These are phyloP conservation scores for Scelioninae gen. 2 DNA, from an alignment of 2,888 invertebrate species.

Conservation along the genomic window DNA sequence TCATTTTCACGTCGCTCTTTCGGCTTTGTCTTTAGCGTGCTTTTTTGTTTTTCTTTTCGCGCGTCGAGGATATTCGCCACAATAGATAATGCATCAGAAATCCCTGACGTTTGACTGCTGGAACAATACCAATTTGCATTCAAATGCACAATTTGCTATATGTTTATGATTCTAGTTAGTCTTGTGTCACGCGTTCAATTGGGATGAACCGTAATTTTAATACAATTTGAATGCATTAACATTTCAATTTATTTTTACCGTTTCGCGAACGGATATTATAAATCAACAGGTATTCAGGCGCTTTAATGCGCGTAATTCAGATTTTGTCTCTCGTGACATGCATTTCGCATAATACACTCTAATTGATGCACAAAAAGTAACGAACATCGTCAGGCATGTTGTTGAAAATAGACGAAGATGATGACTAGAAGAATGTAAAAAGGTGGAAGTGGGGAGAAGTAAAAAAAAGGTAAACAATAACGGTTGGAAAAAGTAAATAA, in stretches of 20 bases:
- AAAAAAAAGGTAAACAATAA: no score
- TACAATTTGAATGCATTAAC: constrained; percentile 57
- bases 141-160: constrained; percentile 55
- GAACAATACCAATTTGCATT: constrained; percentile 61
- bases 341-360: neutral
- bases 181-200: constrained; percentile 50
- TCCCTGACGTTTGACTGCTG: constrained; percentile 60
- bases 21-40: constrained; percentile 37
- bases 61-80: constrained; percentile 33
- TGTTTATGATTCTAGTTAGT: constrained; percentile 53
- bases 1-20: constrained; percentile 32
- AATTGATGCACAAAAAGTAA: no score
- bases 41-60: constrained; percentile 21
- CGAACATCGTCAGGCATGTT: no score
- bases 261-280: constrained; percentile 41
- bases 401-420: no score
- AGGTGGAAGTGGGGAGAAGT: no score
- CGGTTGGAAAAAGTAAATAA: no score
- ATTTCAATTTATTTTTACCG: constrained; percentile 41
- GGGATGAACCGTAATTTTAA: constrained; percentile 51
- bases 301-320: constrained; percentile 10
- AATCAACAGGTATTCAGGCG: constrained; percentile 28
- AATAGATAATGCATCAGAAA: constrained; percentile 60
- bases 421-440: no score
- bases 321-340: neutral